phyloP scores from a whole-genome alignment of 2,113 vertebrate genomes.

The Oriolus oriolus region DNA sequence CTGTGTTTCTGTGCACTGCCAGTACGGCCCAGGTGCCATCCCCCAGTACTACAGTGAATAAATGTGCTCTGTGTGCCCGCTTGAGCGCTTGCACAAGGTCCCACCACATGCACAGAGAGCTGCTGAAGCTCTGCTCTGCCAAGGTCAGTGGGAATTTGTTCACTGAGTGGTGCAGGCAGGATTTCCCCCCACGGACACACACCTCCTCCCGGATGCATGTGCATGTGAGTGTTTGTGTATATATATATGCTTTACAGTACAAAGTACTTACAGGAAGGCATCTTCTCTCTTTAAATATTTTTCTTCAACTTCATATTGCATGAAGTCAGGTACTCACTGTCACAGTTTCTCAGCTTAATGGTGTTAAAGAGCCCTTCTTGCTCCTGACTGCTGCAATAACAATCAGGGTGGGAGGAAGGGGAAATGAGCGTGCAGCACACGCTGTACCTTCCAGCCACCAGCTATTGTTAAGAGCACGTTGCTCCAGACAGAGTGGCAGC shows the following conservation, averaged over 20 bases:
- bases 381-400: conserved; percentile 24
- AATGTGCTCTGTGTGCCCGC: not conserved
- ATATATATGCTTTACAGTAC: not conserved
- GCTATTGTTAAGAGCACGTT: conserved; percentile 66
- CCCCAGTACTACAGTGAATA: not conserved
- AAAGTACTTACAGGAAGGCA: conserved; percentile 5
- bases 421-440: conserved; percentile 68
- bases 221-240: not conserved
- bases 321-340: conserved; percentile 3
- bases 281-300: not conserved
- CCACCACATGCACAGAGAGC: not conserved
- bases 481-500: conserved; percentile 65
- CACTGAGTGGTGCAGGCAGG: not conserved
- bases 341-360: conserved; percentile 17
- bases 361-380: conserved; percentile 31
- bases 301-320: not conserved
- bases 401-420: conserved; percentile 65
- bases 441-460: conserved; percentile 74
- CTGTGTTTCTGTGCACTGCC: not conserved
- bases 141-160: not conserved
- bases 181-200: not conserved
- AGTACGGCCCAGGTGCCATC: not conserved
- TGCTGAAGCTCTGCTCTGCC: not conserved
- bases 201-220: not conserved
- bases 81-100: fast-evolving